Evolutionary conservation across 2,113 vertebrate species (phyloP).

Genomic region (Passer domesticus): DNA sequence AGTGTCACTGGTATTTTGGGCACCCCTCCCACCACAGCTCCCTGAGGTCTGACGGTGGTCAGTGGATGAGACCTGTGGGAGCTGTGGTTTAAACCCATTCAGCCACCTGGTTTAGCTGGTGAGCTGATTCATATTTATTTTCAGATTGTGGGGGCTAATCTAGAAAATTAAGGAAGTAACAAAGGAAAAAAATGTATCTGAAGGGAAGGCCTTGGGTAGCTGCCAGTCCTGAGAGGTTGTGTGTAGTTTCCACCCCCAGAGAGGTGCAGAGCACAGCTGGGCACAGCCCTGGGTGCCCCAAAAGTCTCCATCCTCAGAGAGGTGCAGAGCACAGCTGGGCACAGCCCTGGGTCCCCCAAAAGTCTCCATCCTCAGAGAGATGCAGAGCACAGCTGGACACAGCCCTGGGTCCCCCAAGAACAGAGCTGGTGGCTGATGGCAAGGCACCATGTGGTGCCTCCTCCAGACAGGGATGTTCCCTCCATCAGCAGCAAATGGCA

Average conservation of each 20-base stretch:
- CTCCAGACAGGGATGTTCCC: neutral
- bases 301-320: neutral
- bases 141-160: neutral
- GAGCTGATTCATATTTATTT: neutral
- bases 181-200: neutral
- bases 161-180: neutral
- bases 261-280: neutral
- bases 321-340: neutral
- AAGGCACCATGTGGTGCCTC: neutral
- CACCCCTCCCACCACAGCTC: neutral
- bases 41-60: neutral
- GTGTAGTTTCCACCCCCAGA: neutral
- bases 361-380: neutral
- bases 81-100: neutral
- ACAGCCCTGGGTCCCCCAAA: neutral
- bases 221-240: neutral
- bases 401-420: neutral
- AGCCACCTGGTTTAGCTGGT: neutral
- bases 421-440: neutral
- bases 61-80: neutral
- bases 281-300: rapidly evolving
- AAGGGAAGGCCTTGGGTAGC: neutral
- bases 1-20: neutral
- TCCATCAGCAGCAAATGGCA: neutral
- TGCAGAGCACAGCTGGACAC: neutral